phyloP scores from a whole-genome alignment of 2,888 invertebrate genomes.

The Vannuccia rotundouncinata region DNA sequence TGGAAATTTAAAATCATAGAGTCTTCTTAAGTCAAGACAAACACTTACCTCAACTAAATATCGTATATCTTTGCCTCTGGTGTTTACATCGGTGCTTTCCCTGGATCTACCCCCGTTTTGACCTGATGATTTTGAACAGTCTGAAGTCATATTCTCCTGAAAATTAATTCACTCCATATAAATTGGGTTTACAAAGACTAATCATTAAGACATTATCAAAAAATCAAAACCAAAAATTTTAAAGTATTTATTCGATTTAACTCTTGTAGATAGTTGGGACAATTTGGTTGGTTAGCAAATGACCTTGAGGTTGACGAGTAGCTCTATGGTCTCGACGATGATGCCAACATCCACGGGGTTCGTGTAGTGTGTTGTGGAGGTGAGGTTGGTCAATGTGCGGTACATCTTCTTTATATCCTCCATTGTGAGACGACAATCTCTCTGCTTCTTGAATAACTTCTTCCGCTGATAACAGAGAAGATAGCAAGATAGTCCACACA shows the following conservation, averaged over 20 bases:
- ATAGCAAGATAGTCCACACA: neutral
- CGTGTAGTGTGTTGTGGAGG: neutral
- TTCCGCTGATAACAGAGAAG: neutral
- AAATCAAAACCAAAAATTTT: too few relatives aligned
- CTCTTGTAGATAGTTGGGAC: too few relatives aligned
- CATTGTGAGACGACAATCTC: neutral
- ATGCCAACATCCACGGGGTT: neutral
- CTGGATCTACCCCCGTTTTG: neutral
- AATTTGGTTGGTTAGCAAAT: too few relatives aligned
- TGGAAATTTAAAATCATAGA: too few relatives aligned
- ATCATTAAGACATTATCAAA: too few relatives aligned
- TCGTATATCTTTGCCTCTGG: neutral
- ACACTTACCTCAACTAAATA: neutral
- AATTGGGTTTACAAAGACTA: too few relatives aligned
- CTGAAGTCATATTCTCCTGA: neutral
- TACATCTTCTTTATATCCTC: neutral
- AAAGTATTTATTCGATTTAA: too few relatives aligned
- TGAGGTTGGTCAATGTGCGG: neutral
- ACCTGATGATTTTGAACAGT: neutral
- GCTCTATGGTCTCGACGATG: neutral
- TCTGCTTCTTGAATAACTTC: neutral
- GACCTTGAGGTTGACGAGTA: neutral
- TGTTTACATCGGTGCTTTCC: neutral
- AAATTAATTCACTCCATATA: too few relatives aligned
- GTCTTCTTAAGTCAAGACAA: too few relatives aligned